phyloP scores from a whole-genome alignment of 2,797 vertebrate species.

The Scolopax rusticola region DNA sequence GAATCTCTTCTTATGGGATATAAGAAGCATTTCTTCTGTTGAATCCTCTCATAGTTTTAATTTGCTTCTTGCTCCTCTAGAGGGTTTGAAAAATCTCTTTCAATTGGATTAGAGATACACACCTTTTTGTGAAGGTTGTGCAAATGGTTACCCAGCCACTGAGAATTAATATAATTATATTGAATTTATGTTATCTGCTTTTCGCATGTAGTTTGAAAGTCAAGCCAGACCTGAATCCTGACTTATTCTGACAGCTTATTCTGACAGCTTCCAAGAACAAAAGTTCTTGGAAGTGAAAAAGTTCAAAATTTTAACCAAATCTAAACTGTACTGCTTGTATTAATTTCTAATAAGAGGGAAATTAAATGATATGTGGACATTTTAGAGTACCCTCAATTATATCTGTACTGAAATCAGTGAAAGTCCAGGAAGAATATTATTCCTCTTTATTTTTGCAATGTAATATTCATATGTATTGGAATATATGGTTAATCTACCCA shows the following conservation, averaged over 20 bases:
- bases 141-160: background rate
- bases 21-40: background rate
- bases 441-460: background rate
- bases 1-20: background rate
- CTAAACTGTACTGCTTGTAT: accelerated
- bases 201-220: background rate
- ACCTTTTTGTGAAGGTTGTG: background rate
- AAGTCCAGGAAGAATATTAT: background rate
- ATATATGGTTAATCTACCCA: background rate
- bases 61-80: background rate
- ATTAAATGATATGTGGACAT: background rate
- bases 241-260: background rate
- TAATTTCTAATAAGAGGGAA: background rate
- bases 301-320: background rate
- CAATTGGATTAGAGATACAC: background rate
- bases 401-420: background rate
- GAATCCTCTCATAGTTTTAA: background rate
- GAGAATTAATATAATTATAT: background rate
- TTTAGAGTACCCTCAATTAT: background rate
- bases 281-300: background rate
- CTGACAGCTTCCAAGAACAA: background rate
- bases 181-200: background rate
- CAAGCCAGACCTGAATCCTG: background rate
- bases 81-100: background rate
- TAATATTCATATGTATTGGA: background rate